Base-by-base conservation (phyloP, 2,113 vertebrate species). In the Hucho hucho region DNA sequence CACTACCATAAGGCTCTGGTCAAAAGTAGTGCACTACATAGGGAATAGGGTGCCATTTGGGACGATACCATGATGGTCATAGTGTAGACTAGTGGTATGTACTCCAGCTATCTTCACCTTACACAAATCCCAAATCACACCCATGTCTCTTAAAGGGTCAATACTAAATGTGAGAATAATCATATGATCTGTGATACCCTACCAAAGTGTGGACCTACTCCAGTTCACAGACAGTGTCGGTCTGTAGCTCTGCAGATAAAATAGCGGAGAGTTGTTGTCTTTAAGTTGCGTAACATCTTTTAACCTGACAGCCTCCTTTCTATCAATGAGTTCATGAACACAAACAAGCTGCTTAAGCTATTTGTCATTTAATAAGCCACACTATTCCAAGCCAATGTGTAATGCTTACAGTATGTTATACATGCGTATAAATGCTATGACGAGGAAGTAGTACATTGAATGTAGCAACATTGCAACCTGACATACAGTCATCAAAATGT, bases 81-180 rank as follows among this genome's bases (percentile, higher is more conserved):
- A 22, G n/a, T 61, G 58, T n/a, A 61, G 58, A n/a, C n/a, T n/a
- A n/a, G n/a, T n/a, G n/a, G n/a, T n/a, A n/a, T n/a, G n/a, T n/a
- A n/a, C n/a, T n/a, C n/a, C n/a, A n/a, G n/a, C n/a, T n/a, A n/a
- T n/a, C n/a, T n/a, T n/a, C n/a, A n/a, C n/a, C n/a, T n/a, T n/a
- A n/a, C n/a, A n/a, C n/a, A n/a, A n/a, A n/a, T 29, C 16, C 64
- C 4, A 14, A 28, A 16, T 65, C 64, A 65, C 24, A 16, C 64
- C 25, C 64, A 28, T 28, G 64, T 65, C 53, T 56, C 6, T 56
- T 28, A 65, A 65, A 29, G 64, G 64, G 64, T 65, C 25, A 65
- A 26, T 11, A 26, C 4, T 12, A 28, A 65, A 28, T 65, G 14
- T 65, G 13, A 29, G 64, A 26, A 29, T 25, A 28, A 65, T 28